A percentile compares a stretch with the other conserved stretches of the same genome.
Conservation (phyloP, 1,140 invertebrate species). For the Solen grandis region DNA sequence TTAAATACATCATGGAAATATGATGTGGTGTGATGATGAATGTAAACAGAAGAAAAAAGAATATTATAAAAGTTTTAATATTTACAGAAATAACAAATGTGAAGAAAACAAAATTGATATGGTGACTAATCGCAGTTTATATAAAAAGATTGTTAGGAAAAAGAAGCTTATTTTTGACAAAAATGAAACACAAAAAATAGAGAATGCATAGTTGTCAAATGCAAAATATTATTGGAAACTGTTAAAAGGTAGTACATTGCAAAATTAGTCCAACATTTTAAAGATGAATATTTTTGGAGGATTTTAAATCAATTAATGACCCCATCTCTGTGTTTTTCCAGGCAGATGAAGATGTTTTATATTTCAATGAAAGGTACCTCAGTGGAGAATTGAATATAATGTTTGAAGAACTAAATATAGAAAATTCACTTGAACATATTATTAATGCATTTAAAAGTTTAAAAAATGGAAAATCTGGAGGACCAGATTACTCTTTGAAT, state of each 20-base stretch:
- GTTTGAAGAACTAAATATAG: no score
- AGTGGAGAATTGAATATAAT: no score
- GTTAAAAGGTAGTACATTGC: no score
- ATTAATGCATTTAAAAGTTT: background rate
- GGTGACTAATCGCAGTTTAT: background rate
- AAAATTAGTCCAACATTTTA: background rate
- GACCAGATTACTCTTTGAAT: background rate
- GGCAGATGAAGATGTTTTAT: no score
- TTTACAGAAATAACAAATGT: background rate
- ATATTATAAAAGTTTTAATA: slow-evolving; percentile 11
- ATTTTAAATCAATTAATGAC: slow-evolving; percentile 27
- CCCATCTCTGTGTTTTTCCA: background rate
- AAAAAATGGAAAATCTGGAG: background rate
- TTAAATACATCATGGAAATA: background rate
- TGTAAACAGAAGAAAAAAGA: background rate
- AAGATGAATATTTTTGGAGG: background rate
- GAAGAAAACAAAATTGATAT: no score
- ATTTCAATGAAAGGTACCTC: no score
- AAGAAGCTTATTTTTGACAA: no score
- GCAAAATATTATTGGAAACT: slow-evolving; percentile 12
- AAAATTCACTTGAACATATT: background rate
- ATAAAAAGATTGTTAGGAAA: background rate
- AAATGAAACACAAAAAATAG: background rate
- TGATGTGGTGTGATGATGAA: slow-evolving; percentile 36
- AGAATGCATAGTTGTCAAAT: background rate